These are phyloP conservation scores for Cyclopterus lumpus DNA, from an alignment of 2,797 vertebrate genomes.

Conservation along the genomic window DNA sequence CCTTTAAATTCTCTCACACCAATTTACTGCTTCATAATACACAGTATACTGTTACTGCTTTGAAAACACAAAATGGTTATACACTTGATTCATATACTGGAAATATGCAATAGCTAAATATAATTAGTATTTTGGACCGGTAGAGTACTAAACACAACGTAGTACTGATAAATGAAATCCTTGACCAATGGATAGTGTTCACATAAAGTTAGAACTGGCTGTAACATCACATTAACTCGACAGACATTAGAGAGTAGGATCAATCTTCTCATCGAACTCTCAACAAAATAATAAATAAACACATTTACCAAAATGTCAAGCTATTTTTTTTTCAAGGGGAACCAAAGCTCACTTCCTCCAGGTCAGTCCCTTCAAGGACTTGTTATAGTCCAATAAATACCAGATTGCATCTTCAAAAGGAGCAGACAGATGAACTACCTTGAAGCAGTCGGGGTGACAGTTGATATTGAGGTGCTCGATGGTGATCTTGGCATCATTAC, in stretches of 20 bases:
- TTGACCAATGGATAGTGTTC: background rate
- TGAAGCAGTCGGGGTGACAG: constrained; percentile 94
- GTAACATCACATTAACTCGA: background rate
- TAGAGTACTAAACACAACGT: background rate
- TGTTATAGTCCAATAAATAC: constrained; percentile 3
- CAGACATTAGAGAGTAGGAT: background rate
- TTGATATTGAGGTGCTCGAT: constrained; percentile 93
- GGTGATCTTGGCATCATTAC: constrained; percentile 91
- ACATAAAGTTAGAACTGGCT: background rate
- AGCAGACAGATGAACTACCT: constrained; percentile 81
- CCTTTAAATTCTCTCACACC: background rate
- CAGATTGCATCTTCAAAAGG: constrained; percentile 5
- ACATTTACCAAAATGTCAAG: constrained; percentile 5
- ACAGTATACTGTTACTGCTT: background rate
- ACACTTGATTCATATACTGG: background rate
- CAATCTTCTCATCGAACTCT: background rate
- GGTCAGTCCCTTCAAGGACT: background rate
- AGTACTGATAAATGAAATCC: background rate
- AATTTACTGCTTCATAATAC: background rate
- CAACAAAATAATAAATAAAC: constrained; percentile 1
- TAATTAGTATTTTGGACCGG: background rate
- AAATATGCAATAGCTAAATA: background rate
- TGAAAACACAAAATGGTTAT: constrained; percentile 9
- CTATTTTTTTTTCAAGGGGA: background rate
- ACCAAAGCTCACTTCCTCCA: constrained; percentile 7